phyloP scores from a whole-genome alignment of 2,797 vertebrate genomes.

The Rhabdomys pumilio region DNA sequence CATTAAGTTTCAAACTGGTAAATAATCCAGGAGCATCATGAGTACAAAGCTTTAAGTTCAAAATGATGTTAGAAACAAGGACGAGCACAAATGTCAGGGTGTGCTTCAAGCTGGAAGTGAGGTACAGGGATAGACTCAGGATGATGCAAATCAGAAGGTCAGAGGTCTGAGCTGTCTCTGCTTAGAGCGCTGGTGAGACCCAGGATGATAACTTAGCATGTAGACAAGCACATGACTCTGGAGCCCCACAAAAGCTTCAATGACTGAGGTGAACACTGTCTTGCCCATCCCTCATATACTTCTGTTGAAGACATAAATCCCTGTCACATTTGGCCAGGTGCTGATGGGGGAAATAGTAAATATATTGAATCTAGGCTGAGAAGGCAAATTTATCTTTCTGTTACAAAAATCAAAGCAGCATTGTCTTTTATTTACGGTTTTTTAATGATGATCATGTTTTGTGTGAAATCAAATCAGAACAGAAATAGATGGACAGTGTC shows the following conservation, averaged over 20 bases:
- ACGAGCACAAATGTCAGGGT: not conserved
- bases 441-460: conserved; percentile 1
- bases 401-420: not conserved
- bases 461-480: not conserved
- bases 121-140: not conserved
- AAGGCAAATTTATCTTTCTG: not conserved
- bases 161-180: not conserved
- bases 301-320: not conserved
- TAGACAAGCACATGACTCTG: not conserved
- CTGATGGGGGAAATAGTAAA: not conserved
- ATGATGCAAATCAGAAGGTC: not conserved
- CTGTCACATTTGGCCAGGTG: not conserved
- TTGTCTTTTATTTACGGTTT: conserved; percentile 14
- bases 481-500: not conserved
- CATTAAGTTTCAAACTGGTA: conserved; percentile 1
- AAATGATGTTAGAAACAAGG: conserved; percentile 12
- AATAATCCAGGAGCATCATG: not conserved
- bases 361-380: not conserved
- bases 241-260: not conserved
- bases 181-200: not conserved
- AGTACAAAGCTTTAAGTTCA: not conserved
- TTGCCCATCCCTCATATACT: not conserved
- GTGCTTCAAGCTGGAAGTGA: not conserved
- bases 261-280: not conserved
- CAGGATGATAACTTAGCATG: not conserved